These are phyloP conservation scores for Ophiodon elongatus DNA, from an alignment of 2,113 vertebrate species.

Conservation along the genomic window DNA sequence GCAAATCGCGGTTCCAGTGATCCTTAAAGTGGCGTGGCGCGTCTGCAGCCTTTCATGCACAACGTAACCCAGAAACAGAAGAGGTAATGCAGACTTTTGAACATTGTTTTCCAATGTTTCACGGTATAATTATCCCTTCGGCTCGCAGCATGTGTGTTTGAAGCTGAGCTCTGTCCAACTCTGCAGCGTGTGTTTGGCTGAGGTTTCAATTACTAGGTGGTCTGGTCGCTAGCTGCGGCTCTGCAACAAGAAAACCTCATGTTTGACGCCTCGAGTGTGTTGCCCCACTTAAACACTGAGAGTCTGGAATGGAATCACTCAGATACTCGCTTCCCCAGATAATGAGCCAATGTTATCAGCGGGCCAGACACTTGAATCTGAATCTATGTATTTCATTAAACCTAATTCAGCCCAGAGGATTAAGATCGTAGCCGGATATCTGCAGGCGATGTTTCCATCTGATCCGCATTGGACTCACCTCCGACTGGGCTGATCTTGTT, in stretches of 20 bases:
- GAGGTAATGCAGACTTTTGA: slow-evolving; percentile 21
- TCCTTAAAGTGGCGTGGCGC: neutral
- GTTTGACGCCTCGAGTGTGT: slow-evolving; percentile 14
- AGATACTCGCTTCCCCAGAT: neutral
- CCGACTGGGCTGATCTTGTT: slow-evolving; percentile 88
- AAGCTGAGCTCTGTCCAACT: slow-evolving; percentile 32
- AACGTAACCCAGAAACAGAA: neutral
- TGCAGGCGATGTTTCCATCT: neutral
- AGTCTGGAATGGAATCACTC: slow-evolving; percentile 36
- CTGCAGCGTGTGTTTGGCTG: slow-evolving; percentile 41
- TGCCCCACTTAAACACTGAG: neutral
- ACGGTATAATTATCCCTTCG: slow-evolving; percentile 9
- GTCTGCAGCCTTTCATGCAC: slow-evolving; percentile 1
- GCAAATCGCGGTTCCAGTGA: slow-evolving; percentile 8
- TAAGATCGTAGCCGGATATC: neutral
- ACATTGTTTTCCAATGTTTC: slow-evolving; percentile 37
- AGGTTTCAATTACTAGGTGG: slow-evolving; percentile 60
- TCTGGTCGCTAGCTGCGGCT: slow-evolving; percentile 29
- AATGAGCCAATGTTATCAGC: neutral
- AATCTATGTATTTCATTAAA: neutral
- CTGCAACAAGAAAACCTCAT: slow-evolving; percentile 44
- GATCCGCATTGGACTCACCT: slow-evolving; percentile 76
- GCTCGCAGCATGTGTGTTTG: slow-evolving; percentile 27
- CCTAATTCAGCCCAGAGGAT: neutral
- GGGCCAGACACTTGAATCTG: no score